Evolutionary conservation across 2,888 invertebrate species (phyloP), one percentile per base, ranked within the genome.

Genomic region (Scrobipalpa atriplicella): DNA sequence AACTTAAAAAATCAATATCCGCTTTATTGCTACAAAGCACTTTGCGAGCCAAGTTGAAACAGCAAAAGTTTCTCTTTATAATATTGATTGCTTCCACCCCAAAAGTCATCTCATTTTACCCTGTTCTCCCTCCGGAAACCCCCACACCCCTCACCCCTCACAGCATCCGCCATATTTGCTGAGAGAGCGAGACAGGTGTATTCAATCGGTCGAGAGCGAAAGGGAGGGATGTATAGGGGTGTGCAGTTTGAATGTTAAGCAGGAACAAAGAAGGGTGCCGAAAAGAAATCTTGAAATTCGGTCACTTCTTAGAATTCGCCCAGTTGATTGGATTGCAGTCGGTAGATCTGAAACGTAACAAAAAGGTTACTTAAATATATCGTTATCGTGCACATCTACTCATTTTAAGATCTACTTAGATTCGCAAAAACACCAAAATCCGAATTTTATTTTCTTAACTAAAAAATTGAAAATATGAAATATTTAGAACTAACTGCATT

Each of bases 91-190:
- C 78, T 77, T 79, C 75, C 79, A 76, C 75, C 81, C 84, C 80
- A 82, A 87, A 84, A 79, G 83, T 78, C 77, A 78, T 79, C 80
- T 80, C 79, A 83, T 86, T 89, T 84, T 80, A 78, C 78, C 83
- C 79, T 77, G 72, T 73, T 79, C 85, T 86, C 86, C 85, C 86
- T 85, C 77, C 82, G 82, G 82, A 84, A 84, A 81, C 73, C 73
- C 77, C 73, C 75, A 1, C 56, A 21, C 75, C 74, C 73, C 78
- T 78, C 74, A 75, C 75, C 78, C 74, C 68, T 65, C 78, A 75
- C 90, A 89, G 87, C 89, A 89, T 90, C 91, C 90, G 87, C 91
- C 89, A 90, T 91, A 73, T 86, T 84, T 83, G 84, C 39, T 66
- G 72, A 62, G 68, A 41, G 79, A 84, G 63, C 11, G 75, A 71